phyloP scores from a whole-genome alignment of 1,140 invertebrate species.

The Thaumatotibia leucotreta region DNA sequence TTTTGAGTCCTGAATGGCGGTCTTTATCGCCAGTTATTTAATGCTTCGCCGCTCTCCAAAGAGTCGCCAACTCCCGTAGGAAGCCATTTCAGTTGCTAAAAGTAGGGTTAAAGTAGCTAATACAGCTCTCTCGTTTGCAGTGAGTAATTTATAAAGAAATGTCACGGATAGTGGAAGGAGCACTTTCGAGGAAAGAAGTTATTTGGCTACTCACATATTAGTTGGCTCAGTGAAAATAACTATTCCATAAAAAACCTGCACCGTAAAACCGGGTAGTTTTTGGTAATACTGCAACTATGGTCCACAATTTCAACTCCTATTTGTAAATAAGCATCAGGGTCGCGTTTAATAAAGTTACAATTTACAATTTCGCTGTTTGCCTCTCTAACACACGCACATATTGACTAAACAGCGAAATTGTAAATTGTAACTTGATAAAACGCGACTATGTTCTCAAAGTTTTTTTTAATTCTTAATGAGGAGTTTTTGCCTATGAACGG shows the following conservation, averaged over 20 bases:
- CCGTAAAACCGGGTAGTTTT: too few relatives aligned
- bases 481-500: too few relatives aligned
- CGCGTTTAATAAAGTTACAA: too few relatives aligned
- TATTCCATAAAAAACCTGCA: background rate
- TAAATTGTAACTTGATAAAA: too few relatives aligned
- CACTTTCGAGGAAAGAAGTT: background rate
- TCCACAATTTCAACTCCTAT: too few relatives aligned
- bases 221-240: background rate
- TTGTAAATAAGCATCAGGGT: too few relatives aligned
- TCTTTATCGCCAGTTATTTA: conserved; percentile 58
- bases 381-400: too few relatives aligned
- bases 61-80: conserved; percentile 45
- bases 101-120: conserved; percentile 45
- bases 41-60: conserved; percentile 62
- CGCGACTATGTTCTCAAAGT: too few relatives aligned
- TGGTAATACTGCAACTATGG: too few relatives aligned
- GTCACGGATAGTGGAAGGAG: background rate
- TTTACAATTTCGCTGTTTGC: too few relatives aligned
- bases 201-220: background rate
- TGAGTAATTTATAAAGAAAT: conserved; percentile 21
- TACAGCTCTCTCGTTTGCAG: conserved; percentile 41
- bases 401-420: too few relatives aligned
- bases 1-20: conserved; percentile 38
- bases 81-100: conserved; percentile 58
- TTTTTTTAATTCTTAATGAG: too few relatives aligned